phyloP scores from a whole-genome alignment of 92 coral and sea anemone species.

The Paragorgia papillata region DNA sequence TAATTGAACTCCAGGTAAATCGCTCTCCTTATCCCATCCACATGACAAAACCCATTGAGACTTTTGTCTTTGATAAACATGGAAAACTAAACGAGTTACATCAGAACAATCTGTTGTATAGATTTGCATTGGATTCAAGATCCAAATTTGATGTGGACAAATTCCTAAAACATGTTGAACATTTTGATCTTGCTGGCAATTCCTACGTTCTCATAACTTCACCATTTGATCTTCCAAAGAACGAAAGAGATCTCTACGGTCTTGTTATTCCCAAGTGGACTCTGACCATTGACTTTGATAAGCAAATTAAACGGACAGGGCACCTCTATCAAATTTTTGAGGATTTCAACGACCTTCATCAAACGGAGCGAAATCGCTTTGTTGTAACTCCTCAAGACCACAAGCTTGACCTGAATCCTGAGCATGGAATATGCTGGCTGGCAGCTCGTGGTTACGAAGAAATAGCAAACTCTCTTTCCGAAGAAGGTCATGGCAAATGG shows the following conservation, averaged over 20 bases:
- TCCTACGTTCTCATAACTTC: conserved; percentile 64
- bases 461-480: conserved; percentile 57
- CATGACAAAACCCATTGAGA: conserved; percentile 57
- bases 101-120: conserved; percentile 38
- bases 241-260: conserved; percentile 65
- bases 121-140: conserved; percentile 43
- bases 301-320: conserved; percentile 56
- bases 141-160: conserved; percentile 49
- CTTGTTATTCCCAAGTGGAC: conserved; percentile 80
- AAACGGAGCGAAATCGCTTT: conserved; percentile 71
- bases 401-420: conserved; percentile 64
- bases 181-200: conserved; percentile 53
- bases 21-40: conserved; percentile 73
- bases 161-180: conserved; percentile 56
- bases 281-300: conserved; percentile 74
- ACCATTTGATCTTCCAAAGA: conserved; percentile 55
- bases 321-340: conserved; percentile 58
- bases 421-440: conserved; percentile 78
- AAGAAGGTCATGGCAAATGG: conserved; percentile 68
- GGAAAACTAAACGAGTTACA: conserved; percentile 47
- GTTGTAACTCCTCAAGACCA: conserved; percentile 65
- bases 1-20: conserved; percentile 57
- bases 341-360: conserved; percentile 64
- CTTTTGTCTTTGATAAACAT: conserved; percentile 41
- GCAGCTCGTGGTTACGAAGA: conserved; percentile 78